phyloP scores from a whole-genome alignment of 2,113 vertebrate species.

The Phylloscopus trochiloides region DNA sequence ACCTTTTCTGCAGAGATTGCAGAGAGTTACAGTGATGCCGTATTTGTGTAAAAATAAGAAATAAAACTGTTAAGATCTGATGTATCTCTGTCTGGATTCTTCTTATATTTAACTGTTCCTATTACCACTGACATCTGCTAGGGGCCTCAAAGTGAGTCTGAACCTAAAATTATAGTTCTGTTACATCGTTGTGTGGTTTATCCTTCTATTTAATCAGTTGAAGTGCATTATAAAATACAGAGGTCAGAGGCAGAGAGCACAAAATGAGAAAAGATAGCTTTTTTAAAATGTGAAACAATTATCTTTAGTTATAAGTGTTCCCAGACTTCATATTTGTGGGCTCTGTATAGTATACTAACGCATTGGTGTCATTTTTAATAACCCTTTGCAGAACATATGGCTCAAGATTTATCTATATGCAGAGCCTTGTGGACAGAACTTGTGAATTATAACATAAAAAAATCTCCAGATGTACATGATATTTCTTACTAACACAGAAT shows the following conservation, averaged over 20 bases:
- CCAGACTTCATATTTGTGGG: background rate
- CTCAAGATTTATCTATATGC: background rate
- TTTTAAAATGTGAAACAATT: background rate
- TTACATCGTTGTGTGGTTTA: background rate
- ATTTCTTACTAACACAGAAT: conserved; percentile 1
- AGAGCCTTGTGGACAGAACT: background rate
- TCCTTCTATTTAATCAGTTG: background rate
- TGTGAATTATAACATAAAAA: background rate
- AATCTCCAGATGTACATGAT: background rate
- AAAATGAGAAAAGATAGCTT: background rate
- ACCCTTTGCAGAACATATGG: background rate
- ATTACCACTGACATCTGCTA: background rate
- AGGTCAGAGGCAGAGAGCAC: background rate
- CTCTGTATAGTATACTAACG: background rate
- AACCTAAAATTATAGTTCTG: background rate
- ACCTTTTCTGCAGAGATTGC: background rate
- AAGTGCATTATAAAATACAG: background rate
- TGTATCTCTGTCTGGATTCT: background rate
- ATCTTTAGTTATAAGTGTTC: background rate
- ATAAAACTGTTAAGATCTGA: background rate
- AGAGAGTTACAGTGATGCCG: background rate
- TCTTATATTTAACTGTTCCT: background rate
- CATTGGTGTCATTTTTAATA: background rate
- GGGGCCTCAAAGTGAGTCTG: background rate
- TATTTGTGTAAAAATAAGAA: background rate